phyloP scores from a whole-genome alignment of 2,113 vertebrate species.

The Loxodonta africana region DNA sequence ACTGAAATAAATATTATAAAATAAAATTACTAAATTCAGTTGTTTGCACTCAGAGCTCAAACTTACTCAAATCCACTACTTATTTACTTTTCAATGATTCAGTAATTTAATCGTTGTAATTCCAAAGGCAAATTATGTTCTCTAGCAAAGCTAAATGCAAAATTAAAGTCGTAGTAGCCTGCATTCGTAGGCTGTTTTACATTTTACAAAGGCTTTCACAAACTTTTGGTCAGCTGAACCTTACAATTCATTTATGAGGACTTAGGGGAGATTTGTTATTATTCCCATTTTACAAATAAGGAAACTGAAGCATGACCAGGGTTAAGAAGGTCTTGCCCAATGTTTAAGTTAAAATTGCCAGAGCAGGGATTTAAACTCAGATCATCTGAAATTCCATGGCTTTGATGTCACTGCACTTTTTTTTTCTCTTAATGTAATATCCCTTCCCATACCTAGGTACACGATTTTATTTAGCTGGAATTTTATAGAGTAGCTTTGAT shows the following conservation, averaged over 20 bases:
- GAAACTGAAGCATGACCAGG: not conserved
- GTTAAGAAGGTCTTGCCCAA: not conserved
- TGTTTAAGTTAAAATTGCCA: not conserved
- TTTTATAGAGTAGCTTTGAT: not conserved
- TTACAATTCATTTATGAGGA: not conserved
- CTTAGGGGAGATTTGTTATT: constrained; percentile 25
- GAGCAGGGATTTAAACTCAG: not conserved
- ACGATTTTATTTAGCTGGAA: not conserved
- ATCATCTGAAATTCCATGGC: not conserved
- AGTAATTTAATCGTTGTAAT: constrained; percentile 58
- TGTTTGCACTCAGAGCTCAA: constrained; percentile 62
- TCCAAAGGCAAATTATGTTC: constrained; percentile 38
- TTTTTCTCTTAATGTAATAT: not conserved
- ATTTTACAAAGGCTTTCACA: constrained; percentile 24
- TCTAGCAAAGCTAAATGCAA: constrained; percentile 46
- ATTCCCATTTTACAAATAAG: constrained; percentile 53
- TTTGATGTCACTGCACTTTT: not conserved
- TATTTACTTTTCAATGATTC: constrained; percentile 48
- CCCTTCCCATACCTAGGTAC: not conserved
- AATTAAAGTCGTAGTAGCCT: constrained; percentile 10
- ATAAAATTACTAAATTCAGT: constrained; percentile 78
- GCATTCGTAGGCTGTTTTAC: not conserved
- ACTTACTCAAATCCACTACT: constrained; percentile 61
- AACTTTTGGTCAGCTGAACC: not conserved
- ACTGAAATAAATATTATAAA: constrained; percentile 79